Percentiles rank a stretch among this genome's conserved stretches.
These are phyloP conservation scores for Thunnus thynnus DNA, from an alignment of 2,113 vertebrate species.

Conservation along the genomic window DNA sequence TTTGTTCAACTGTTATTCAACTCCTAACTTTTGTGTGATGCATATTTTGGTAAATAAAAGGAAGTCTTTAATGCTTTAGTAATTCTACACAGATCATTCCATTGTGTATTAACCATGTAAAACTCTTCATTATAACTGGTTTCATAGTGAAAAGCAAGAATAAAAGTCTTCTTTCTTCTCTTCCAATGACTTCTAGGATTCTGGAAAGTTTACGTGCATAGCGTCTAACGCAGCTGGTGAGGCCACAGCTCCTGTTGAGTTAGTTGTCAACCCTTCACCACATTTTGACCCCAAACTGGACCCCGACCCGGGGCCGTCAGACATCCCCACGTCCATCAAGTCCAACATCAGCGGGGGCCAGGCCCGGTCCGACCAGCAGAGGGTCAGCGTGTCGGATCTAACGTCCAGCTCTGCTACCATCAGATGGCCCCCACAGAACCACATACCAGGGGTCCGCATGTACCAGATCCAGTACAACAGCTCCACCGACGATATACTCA, in stretches of 20 bases:
- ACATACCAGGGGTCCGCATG: slow-evolving; percentile 88
- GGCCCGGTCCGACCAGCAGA: slow-evolving; percentile 76
- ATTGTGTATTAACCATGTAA: no score
- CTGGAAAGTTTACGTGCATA: slow-evolving; percentile 87
- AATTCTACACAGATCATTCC: no score
- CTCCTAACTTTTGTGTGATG: no score
- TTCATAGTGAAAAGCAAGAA: neutral
- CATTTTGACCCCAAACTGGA: slow-evolving; percentile 86
- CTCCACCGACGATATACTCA: slow-evolving; percentile 86
- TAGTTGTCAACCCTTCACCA: slow-evolving; percentile 87
- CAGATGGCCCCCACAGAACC: slow-evolving; percentile 86
- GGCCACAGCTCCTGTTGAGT: slow-evolving; percentile 84
- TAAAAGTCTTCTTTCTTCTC: neutral
- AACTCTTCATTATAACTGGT: neutral
- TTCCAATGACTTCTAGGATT: slow-evolving; percentile 70
- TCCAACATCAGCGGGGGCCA: slow-evolving; percentile 84
- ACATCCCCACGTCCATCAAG: slow-evolving; percentile 89
- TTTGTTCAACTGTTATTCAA: no score
- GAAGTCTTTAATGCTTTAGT: no score
- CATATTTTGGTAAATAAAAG: no score
- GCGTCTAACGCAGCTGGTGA: slow-evolving; percentile 88
- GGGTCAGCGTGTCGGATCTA: slow-evolving; percentile 84
- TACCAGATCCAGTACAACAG: slow-evolving; percentile 92
- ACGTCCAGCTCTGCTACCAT: slow-evolving; percentile 82
- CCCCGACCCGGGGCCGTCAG: slow-evolving; percentile 86